Evolutionary conservation across 1,140 invertebrate genomes (phyloP), one percentile per base, ranked within the genome.

Genomic region (Schlechtendalia chinensis): DNA sequence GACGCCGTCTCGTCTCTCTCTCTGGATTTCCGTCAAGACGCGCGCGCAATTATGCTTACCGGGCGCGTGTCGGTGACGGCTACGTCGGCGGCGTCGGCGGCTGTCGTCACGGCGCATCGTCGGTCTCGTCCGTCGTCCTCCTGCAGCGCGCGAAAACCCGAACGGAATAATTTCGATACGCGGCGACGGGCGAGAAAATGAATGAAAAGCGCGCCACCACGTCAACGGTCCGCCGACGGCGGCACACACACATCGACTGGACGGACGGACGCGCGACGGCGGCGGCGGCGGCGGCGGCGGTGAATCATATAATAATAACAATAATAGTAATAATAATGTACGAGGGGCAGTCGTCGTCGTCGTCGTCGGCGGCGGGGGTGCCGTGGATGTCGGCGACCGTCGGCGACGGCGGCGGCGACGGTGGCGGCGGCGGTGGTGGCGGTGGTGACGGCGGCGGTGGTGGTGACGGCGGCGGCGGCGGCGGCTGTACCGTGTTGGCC

Each of bases 301-400:
- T 72, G 69, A 72, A 54, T 72, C 69, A 72, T 72, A 72, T 17
- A 72, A 54, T 54, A 72, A 54, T 72, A 71, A 71, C 45, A 69
- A 27, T 71, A 71, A 71, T 71, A 71, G 6, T 71, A 53, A 39
- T 67, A 67, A 17, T 71, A 50, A 69, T 50, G 53, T 63, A 63
- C 59, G 59, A 39, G 32, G 58, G 27, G 59, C 27, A 32, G 59
- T 63, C 27, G 59, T 17, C 27, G 27, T 32, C 59, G 27, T 17
- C 59, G 59, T 32, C 65, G 65, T 69, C 39, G 45, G 16, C n/a
- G 63, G 27, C 63, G 47, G 47, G 32, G 54, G 6, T n/a, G 24
- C 24, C 58, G 22, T 45, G 67, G 65, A 1, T 10, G 39, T 5
- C 45, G 39, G 22, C 27, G 61, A 5, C 22, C 67, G 67, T 16